phyloP scores from a whole-genome alignment of 2,888 invertebrate genomes.

The Acleris literana region DNA sequence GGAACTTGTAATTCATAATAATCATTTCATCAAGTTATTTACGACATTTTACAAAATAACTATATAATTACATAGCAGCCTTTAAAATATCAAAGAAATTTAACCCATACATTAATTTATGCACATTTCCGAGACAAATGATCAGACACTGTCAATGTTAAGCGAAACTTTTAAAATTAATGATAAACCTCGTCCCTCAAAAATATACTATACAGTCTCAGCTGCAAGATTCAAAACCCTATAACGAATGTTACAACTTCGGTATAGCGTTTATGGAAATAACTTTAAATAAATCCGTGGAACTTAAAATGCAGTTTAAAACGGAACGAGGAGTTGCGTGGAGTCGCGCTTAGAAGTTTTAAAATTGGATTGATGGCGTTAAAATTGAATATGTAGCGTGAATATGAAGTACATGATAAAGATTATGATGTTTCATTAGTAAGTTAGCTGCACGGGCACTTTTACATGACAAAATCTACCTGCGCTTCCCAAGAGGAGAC shows the following conservation, averaged over 20 bases:
- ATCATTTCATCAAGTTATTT: no score
- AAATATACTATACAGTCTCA: conserved; percentile 9
- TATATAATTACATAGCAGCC: no score
- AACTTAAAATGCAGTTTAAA: conserved; percentile 69
- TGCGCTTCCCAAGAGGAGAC: no score
- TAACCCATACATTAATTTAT: conserved; percentile 17
- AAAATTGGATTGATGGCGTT: conserved; percentile 24
- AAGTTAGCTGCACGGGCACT: no score
- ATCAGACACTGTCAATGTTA: conserved; percentile 21
- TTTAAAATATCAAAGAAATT: not conserved
- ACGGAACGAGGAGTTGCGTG: conserved; percentile 45
- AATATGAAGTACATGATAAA: not conserved
- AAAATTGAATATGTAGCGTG: conserved; percentile 1
- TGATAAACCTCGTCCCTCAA: conserved; percentile 1
- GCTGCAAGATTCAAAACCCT: conserved; percentile 46
- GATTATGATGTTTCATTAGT: no score
- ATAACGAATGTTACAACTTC: conserved; percentile 32
- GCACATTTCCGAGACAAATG: conserved; percentile 2
- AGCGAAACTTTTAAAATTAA: conserved; percentile 20
- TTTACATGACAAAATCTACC: no score
- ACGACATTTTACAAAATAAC: no score
- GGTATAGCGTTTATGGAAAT: conserved; percentile 65
- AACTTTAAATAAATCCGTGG: conserved; percentile 71
- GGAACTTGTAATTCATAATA: no score
- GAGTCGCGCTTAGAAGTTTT: conserved; percentile 43